Conservation (phyloP, 2,888 invertebrate genomes). For the Eristalis arbustorum region DNA sequence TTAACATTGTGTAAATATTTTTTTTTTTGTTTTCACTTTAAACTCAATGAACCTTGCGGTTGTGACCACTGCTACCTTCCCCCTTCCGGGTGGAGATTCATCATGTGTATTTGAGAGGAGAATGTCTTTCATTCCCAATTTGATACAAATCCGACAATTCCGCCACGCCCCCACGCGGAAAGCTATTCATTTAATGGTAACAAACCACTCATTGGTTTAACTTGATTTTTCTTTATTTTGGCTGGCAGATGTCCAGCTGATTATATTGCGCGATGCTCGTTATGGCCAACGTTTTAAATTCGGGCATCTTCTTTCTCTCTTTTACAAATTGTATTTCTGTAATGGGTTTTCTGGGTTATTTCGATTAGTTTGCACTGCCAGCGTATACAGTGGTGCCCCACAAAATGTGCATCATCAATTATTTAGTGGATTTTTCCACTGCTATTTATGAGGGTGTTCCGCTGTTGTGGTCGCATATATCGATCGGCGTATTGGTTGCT, state of each 20-base stretch:
- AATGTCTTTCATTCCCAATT: neutral
- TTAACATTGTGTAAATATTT: neutral
- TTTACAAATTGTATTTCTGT: conserved; percentile 10
- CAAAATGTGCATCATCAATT: neutral
- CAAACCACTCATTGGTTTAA: conserved; percentile 3
- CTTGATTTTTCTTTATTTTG: conserved; percentile 26
- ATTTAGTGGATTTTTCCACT: neutral
- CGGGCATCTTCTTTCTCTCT: conserved; percentile 12
- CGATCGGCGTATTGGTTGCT: neutral
- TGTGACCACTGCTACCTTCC: conserved; percentile 13
- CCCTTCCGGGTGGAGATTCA: conserved; percentile 19
- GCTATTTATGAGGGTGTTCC: neutral
- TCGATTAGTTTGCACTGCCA: conserved; percentile 36
- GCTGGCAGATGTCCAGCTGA: conserved; percentile 53
- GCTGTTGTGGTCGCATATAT: neutral
- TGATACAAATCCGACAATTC: neutral
- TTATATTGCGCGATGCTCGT: conserved; percentile 45
- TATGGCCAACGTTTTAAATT: conserved; percentile 34
- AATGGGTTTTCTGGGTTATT: conserved; percentile 41
- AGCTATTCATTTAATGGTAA: conserved; percentile 14
- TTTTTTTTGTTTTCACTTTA: conserved; percentile 5
- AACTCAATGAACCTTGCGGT: conserved; percentile 16
- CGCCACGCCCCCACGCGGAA: conserved; percentile 16
- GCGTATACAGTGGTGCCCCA: conserved; percentile 34
- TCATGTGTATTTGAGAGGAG: conserved; percentile 16